Base-by-base conservation (phyloP, 2,797 vertebrate genomes). In the Lateolabrax maculatus region DNA sequence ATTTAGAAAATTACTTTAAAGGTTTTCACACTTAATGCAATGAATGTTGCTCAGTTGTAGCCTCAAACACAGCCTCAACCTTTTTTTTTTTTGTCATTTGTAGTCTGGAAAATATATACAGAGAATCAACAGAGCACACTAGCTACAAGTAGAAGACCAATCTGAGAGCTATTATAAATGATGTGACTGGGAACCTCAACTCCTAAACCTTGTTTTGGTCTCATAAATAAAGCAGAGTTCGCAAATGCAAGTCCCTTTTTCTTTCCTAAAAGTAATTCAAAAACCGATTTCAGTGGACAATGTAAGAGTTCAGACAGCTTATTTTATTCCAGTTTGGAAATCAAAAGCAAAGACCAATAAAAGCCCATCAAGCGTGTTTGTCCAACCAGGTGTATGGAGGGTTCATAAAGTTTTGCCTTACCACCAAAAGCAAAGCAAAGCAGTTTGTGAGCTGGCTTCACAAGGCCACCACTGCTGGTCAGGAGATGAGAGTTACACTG, bases 1-100 rank as follows among this genome's bases (percentile, higher is more conserved):
- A 75, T 79, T 58, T 67, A 18, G 23, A 36, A 57, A 65, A 81
- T 77, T 66, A 60, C 70, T 69, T 60, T 65, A 10, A 65, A 51
- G 48, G 51, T 66, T 46, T 60, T 80, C 27, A 60, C 67, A 57
- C 39, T 49, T 69, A 63, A 43, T 65, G 77, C 21, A 69, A 73
- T 34, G 75, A 55, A 65, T 67, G 12, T 39, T 8, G 7, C 25
- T 66, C n/a, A 0, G 23, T 27, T 74, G 56, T 66, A 62, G 44
- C 37, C 48, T 58, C 43, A 19, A 41, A 72, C 13, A 36, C 51
- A 64, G 49, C 3, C 7, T 43, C 44, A 66, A 62, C 57, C 34
- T 70, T 36, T 15, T 49, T 31, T 49, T 37, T 60, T 9, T 27
- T 61, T 71, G 29, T 46, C 52, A 43, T 0, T 61, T 27, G 18